Percentiles rank a stretch among this genome's conserved stretches.
These are phyloP conservation scores for Lithosia quadra DNA, from an alignment of 2,888 invertebrate genomes.

Conservation along the genomic window DNA sequence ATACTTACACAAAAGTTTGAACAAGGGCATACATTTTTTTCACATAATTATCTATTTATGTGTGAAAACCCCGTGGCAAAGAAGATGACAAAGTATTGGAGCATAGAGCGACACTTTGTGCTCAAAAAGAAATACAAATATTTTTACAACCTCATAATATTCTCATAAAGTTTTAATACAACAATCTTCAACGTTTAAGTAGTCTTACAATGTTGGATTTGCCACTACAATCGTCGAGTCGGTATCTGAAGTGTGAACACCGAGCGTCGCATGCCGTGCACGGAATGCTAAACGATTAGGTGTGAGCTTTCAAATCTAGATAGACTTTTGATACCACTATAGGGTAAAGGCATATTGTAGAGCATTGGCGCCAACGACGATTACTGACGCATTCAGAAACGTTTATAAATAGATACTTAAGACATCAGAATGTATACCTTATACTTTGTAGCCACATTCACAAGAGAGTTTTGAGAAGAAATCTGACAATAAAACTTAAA, in stretches of 20 bases:
- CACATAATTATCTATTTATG: background rate
- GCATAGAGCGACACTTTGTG: background rate
- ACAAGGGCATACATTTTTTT: background rate
- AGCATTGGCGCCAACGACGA: conserved; percentile 20
- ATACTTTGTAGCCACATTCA: background rate
- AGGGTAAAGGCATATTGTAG: conserved; percentile 29
- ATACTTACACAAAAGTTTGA: no score
- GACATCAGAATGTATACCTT: background rate
- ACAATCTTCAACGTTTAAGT: conserved; percentile 28
- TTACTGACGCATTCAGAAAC: background rate
- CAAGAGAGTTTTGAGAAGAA: background rate
- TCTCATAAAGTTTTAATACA: background rate
- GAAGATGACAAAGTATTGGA: background rate
- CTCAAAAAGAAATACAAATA: background rate
- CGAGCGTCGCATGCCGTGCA: conserved; percentile 53
- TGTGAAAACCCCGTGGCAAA: background rate
- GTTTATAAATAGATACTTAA: background rate
- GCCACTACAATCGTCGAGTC: conserved; percentile 39
- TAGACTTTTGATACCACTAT: conserved; percentile 56
- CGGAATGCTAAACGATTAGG: conserved; percentile 70
- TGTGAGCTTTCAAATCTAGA: conserved; percentile 61
- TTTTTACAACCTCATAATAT: background rate
- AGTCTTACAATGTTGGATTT: conserved; percentile 28
- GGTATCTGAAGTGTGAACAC: conserved; percentile 64
- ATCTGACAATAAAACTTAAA: no score